Evolutionary conservation across 2,797 vertebrate genomes (phyloP).

Genomic region (Hipposideros larvatus): DNA sequence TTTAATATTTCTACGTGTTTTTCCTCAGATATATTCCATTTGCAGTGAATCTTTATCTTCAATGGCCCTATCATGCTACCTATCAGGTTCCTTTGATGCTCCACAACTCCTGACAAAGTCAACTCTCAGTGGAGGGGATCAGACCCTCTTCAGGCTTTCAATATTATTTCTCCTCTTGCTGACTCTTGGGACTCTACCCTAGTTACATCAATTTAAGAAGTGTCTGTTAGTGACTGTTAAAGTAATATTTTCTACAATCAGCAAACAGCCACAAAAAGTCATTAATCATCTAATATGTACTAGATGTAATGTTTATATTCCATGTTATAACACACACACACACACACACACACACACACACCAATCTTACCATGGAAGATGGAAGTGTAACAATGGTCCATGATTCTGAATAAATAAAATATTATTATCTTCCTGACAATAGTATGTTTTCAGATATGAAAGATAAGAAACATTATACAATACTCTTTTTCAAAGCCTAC

Average conservation of each 20-base stretch:
- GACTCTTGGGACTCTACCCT: not conserved
- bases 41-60: not conserved
- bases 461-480: not conserved
- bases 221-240: not conserved
- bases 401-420: not conserved
- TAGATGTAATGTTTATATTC: not conserved
- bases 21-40: not conserved
- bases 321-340: not conserved
- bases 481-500: not conserved
- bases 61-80: not conserved
- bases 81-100: not conserved
- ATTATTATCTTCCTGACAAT: not conserved
- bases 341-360: not conserved
- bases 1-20: slow-evolving; percentile 27
- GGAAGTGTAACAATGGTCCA: not conserved
- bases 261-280: not conserved
- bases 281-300: not conserved
- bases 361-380: not conserved
- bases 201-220: not conserved
- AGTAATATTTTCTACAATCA: slow-evolving; percentile 26
- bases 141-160: not conserved
- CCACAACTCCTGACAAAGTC: not conserved
- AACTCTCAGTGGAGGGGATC: not conserved
- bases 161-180: not conserved
- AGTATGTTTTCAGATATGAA: not conserved